phyloP scores from a whole-genome alignment of 1,140 invertebrate genomes.

The Cherax quadricarinatus region DNA sequence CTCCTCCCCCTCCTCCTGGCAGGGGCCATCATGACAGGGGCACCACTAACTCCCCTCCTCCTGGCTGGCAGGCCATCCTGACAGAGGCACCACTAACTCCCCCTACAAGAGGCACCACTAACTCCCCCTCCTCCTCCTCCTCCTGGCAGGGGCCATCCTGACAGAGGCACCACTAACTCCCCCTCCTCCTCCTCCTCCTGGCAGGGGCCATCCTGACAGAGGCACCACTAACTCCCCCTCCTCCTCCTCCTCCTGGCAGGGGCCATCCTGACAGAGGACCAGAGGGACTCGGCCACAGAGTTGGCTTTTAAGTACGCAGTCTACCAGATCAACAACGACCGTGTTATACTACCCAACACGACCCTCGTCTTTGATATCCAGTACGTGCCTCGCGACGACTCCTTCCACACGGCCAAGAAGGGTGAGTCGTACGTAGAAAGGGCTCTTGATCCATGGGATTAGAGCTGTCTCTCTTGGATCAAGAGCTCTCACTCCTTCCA shows the following conservation, averaged over 20 bases:
- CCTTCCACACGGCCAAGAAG: slow-evolving; percentile 93
- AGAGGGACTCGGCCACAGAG: slow-evolving; percentile 89
- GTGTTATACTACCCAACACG: slow-evolving; percentile 87
- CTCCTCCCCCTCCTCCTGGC: background rate
- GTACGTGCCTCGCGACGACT: slow-evolving; percentile 90
- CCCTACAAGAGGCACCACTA: background rate
- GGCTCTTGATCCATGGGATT: no score
- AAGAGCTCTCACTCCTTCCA: no score
- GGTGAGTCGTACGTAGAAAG: slow-evolving; percentile 79
- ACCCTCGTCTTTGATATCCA: slow-evolving; percentile 94
- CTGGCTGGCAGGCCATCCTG: no score
- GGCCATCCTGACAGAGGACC: slow-evolving; percentile 93
- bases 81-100: no score
- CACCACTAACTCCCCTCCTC: background rate
- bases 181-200: background rate
- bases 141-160: no score
- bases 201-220: no score
- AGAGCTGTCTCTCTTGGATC: no score
- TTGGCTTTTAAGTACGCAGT: slow-evolving; percentile 95
- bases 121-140: background rate
- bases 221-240: background rate
- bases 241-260: slow-evolving; percentile 81
- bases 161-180: no score
- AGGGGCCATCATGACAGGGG: no score
- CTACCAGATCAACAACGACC: slow-evolving; percentile 93